Conservation (phyloP, 2,113 vertebrate species). For the Equus quagga region DNA sequence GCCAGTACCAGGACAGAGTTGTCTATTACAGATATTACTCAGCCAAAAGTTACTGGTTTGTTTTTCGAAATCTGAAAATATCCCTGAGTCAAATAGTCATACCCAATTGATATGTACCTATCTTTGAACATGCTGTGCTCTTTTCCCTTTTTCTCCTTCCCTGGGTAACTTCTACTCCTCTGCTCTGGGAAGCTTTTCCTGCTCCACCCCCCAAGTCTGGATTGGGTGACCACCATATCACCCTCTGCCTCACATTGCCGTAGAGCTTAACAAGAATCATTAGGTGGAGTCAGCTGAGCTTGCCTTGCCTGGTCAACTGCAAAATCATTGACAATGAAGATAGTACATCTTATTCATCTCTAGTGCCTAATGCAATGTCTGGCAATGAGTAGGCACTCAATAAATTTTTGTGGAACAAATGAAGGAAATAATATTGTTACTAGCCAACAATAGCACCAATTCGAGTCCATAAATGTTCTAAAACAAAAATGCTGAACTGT, state of each 20-base stretch:
- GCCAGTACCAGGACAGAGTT: background rate
- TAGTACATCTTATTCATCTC: background rate
- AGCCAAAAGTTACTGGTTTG: background rate
- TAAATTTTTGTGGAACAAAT: slow-evolving; percentile 24
- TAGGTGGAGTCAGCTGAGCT: background rate
- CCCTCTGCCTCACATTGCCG: background rate
- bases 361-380: background rate
- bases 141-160: background rate
- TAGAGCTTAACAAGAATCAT: background rate
- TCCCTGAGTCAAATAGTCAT: background rate
- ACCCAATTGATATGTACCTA: background rate
- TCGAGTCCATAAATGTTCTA: background rate
- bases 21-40: background rate
- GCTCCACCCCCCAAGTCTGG: background rate
- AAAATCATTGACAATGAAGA: background rate
- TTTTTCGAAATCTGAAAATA: slow-evolving; percentile 8
- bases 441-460: background rate
- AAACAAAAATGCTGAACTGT: slow-evolving; percentile 17
- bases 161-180: background rate
- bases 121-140: background rate
- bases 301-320: background rate
- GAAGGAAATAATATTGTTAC: slow-evolving; percentile 16
- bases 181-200: background rate
- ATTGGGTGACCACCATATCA: background rate
- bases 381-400: background rate